Base-by-base conservation (phyloP, 2,888 invertebrate genomes). In the Andrena praecox region DNA sequence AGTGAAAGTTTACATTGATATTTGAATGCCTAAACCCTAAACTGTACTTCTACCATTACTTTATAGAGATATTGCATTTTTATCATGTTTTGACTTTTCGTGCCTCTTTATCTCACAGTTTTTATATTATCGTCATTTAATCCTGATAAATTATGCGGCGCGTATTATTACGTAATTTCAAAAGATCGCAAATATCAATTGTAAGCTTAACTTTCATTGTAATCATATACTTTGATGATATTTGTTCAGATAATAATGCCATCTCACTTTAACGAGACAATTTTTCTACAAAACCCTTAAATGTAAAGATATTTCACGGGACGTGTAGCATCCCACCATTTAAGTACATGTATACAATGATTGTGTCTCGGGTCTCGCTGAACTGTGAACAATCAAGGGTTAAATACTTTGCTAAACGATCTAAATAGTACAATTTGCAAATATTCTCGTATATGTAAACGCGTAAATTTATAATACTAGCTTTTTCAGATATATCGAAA, bases 381-480 rank as follows among this genome's bases (percentile, higher is more conserved):
- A 66, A 79, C 69, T 80, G 78, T 70, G 12, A 82, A 77, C 87
- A 87, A 86, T 89, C 89, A 89, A 89, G 89, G 87, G 88, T 89
- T 87, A 87, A 85, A 82, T 74, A 60, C 75, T 88, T 87, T 83
- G 76, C 69, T 77, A 71, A 80, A 78, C 74, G 73, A 88, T 88
- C 62, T 75, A 85, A 82, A 82, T 77, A 76, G 82, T 85, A 83
- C 69, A 87, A 88, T 77, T 84, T 84, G 80, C 78, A 76, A 75
- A 82, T 82, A 85, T 85, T 83, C 79, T 87, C 78, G 70, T 80
- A 64, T 77, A 77, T 78, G 60, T 74, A 72, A 67, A 77, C 60
- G 71, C 78, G 84, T 78, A 85, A 82, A 86, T 87, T 86, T 86
- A 77, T 88, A 87, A 87, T 77, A 85, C 75, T 87, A 87, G 84